These are phyloP conservation scores for Calycopis cecrops DNA, from an alignment of 1,140 invertebrate genomes.

Conservation along the genomic window DNA sequence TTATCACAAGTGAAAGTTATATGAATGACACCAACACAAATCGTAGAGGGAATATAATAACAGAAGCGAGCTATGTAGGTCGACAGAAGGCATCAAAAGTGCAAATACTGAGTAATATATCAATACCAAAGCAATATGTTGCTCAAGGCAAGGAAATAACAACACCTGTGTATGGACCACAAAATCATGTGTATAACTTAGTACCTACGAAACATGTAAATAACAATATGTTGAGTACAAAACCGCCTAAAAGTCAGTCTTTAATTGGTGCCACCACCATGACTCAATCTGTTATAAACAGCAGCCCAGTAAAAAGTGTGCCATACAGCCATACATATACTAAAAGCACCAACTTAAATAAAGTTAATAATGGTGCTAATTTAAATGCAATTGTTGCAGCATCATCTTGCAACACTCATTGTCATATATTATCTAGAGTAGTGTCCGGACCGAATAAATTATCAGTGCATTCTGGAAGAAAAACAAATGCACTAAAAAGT, in stretches of 20 bases:
- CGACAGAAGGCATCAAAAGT: constrained; percentile 63
- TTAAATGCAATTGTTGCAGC: constrained; percentile 62
- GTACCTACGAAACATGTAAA: constrained; percentile 57
- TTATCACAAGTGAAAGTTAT: constrained; percentile 68
- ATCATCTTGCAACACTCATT: constrained; percentile 59
- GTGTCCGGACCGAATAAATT: constrained; percentile 65
- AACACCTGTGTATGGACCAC: constrained; percentile 54
- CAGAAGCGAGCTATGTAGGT: constrained; percentile 54
- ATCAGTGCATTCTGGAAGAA: constrained; percentile 63
- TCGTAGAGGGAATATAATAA: constrained; percentile 58
- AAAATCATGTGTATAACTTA: constrained; percentile 64
- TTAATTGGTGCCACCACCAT: constrained; percentile 55
- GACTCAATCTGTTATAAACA: constrained; percentile 54
- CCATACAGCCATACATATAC: constrained; percentile 61
- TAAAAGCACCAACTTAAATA: constrained; percentile 61
- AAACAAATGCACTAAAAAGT: constrained; percentile 57
- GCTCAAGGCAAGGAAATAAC: constrained; percentile 50
- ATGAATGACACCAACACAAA: constrained; percentile 45
- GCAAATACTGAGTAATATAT: constrained; percentile 68
- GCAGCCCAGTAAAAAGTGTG: constrained; percentile 58
- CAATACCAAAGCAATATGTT: constrained; percentile 63
- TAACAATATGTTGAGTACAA: constrained; percentile 58
- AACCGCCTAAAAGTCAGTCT: constrained; percentile 57
- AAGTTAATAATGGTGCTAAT: constrained; percentile 71
- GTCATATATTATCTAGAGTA: constrained; percentile 65